Evolutionary conservation across 2,888 invertebrate genomes (phyloP).

Genomic region (Branchellion lobata): DNA sequence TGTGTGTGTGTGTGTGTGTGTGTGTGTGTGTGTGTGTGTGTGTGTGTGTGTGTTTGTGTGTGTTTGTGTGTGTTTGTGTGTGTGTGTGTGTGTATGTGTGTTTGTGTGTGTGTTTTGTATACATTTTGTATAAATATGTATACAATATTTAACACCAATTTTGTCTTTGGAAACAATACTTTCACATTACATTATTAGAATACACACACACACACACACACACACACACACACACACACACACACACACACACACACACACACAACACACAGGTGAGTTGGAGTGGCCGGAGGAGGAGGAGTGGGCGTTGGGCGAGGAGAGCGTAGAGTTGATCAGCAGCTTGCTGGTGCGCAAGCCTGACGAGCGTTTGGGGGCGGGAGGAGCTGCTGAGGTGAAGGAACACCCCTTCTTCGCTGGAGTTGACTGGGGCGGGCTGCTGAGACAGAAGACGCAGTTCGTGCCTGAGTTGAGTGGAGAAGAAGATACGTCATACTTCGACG

Average conservation of each 20-base stretch:
- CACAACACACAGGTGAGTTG: slow-evolving; percentile 73
- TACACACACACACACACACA: too few species aligned
- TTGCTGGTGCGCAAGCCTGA: slow-evolving; percentile 88
- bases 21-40: not conserved
- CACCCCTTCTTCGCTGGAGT: slow-evolving; percentile 88
- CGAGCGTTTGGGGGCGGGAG: slow-evolving; percentile 82
- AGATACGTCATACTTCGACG: slow-evolving; percentile 98
- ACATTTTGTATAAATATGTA: too few species aligned
- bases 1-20: not conserved
- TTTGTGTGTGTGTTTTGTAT: too few species aligned
- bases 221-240: too few species aligned
- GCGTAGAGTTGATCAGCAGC: slow-evolving; percentile 84
- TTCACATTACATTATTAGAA: too few species aligned
- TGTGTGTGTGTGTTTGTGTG: too few species aligned
- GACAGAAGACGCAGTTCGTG: slow-evolving; percentile 98
- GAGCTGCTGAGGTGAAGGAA: slow-evolving; percentile 80
- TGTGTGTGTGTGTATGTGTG: too few species aligned
- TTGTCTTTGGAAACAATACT: too few species aligned
- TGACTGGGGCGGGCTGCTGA: slow-evolving; percentile 91
- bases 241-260: too few species aligned
- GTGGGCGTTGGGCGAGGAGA: slow-evolving; percentile 79
- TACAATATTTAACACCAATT: too few species aligned
- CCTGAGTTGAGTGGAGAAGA: slow-evolving; percentile 85
- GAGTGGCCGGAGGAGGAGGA: slow-evolving; percentile 99
- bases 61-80: too few species aligned